Evolutionary conservation across 2,797 vertebrate genomes (phyloP).

Genomic region (Danionella dracula): DNA sequence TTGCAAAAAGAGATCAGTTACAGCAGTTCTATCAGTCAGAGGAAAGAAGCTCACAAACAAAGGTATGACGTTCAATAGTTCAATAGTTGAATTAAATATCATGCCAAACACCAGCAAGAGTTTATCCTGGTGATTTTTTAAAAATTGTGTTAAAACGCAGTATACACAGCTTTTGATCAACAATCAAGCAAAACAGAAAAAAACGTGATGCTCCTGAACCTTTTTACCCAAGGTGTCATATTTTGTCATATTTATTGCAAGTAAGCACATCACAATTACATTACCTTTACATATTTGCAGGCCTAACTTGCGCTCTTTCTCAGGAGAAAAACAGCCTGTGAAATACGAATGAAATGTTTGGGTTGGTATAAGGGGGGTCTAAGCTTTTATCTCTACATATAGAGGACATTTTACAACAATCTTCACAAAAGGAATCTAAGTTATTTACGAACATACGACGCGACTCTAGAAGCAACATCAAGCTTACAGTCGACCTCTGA

Average conservation of each 20-base stretch:
- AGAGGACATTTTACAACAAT: conserved; percentile 27
- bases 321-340: conserved; percentile 23
- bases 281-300: conserved; percentile 53
- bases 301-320: conserved; percentile 43
- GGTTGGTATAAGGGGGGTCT: neutral
- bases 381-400: conserved; percentile 10
- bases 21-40: no score
- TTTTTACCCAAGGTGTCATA: conserved; percentile 23
- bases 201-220: conserved; percentile 4
- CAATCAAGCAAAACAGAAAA: neutral
- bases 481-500: conserved; percentile 51
- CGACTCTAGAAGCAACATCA: conserved; percentile 45
- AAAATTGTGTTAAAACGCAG: no score
- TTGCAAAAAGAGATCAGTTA: no score
- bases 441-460: conserved; percentile 26
- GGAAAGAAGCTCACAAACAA: no score
- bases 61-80: no score
- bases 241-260: conserved; percentile 57
- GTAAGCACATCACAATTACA: conserved; percentile 63
- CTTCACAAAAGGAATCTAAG: conserved; percentile 43
- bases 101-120: no score
- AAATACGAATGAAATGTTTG: conserved; percentile 19
- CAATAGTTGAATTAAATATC: no score
- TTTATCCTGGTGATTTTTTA: neutral
- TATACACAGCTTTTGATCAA: no score